phyloP scores from a whole-genome alignment of 2,113 vertebrate genomes.

The Eclectus roratus region DNA sequence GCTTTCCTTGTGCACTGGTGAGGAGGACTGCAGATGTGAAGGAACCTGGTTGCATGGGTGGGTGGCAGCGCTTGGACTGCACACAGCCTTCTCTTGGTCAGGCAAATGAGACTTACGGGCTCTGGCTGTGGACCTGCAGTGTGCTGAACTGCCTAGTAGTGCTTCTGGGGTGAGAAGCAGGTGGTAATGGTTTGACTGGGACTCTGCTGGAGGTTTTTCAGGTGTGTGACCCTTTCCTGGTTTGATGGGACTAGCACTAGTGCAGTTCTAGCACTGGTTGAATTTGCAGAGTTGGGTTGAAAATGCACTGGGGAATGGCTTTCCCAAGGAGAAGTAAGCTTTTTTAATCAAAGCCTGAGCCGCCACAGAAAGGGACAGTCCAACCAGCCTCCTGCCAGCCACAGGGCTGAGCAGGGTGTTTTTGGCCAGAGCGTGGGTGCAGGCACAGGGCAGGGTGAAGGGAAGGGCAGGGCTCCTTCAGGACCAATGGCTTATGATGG shows the following conservation, averaged over 20 bases:
- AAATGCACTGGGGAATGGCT: not conserved
- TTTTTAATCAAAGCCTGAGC: not conserved
- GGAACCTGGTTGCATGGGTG: not conserved
- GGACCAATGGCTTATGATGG: not conserved
- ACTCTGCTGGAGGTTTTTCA: not conserved
- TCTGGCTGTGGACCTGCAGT: not conserved
- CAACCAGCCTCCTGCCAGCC: not conserved
- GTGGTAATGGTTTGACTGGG: not conserved
- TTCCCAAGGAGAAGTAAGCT: not conserved
- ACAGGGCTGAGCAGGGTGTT: accelerated
- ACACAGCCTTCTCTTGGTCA: accelerated
- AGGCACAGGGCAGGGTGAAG: not conserved
- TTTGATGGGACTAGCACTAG: not conserved
- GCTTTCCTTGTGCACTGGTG: not conserved
- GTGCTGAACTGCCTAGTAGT: not conserved
- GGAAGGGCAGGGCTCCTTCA: not conserved
- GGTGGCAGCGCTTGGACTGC: not conserved
- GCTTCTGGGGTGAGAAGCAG: not conserved
- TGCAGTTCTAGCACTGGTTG: not conserved
- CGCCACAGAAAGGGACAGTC: not conserved
- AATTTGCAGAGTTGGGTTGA: not conserved
- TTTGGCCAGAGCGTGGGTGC: not conserved
- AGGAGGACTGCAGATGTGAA: not conserved
- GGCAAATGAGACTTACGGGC: not conserved
- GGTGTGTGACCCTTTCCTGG: not conserved